Evolutionary conservation across 2,113 vertebrate genomes (phyloP), one percentile per base, ranked within the genome.

Genomic region (Pterocles gutturalis): DNA sequence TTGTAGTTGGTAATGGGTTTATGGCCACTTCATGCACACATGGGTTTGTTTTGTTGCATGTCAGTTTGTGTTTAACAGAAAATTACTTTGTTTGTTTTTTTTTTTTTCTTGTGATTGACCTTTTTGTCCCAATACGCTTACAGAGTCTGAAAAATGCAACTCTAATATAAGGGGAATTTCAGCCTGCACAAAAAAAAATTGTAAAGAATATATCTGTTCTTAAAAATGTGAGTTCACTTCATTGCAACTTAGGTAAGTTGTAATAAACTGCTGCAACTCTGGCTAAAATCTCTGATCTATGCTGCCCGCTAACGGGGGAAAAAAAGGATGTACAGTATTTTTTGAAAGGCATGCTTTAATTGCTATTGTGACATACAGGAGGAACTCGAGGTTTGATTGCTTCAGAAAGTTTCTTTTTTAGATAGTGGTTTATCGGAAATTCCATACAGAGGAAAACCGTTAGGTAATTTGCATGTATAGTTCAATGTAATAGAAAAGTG

Each of bases 381-480:
- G 19, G 61, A 92, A 16, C 72, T 91, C 29, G 78, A 78, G 85
- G 57, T 83, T 79, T 80, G 69, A 77, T 92, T 61, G 76, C 33
- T 87, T 41, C n/a, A 79, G 76, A 90, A 87, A 80, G 48, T 90
- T 97, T 93, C 28, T 91, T 92, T 90, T 96, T 92, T 82, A 89
- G 89, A 57, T 69, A 69, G 62, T 65, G 48, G 41, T 87, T 91
- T 83, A 57, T 93, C 4, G 43, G 85, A 97, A 96, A 92, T 97
- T 93, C 90, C 54, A 54, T 78, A 54, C 61, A 81, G 94, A 90
- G 77, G 81, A 96, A 95, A 96, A 66, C 69, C 67, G 46, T 66
- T 90, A 41, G 21, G 33, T 94, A 89, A 96, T 97, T 97, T 97
- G 95, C 96, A 96, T 91, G 36, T 87, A 43, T 79, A 94, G 76